Percentiles rank a stretch among this genome's conserved stretches.
Conservation (phyloP, 2,888 invertebrate species). For the Trilocha varians region DNA sequence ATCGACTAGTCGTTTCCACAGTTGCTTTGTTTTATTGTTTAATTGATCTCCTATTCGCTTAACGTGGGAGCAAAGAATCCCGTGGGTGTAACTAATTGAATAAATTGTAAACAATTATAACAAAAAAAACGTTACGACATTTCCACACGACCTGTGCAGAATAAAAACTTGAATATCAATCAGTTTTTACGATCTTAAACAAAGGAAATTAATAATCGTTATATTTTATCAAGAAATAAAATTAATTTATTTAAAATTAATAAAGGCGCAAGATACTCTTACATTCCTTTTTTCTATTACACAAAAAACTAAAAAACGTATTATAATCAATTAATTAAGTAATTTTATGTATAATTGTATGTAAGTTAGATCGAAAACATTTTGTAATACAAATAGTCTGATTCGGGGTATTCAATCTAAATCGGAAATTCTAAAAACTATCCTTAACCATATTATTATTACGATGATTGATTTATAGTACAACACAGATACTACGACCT, state of each 20-base stretch:
- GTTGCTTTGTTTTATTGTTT: constrained; percentile 1
- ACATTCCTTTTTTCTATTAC: too few species aligned
- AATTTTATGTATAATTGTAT: too few species aligned
- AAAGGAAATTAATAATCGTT: constrained; percentile 9
- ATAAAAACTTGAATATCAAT: constrained; percentile 6
- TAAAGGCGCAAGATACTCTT: too few species aligned
- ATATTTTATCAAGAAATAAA: background rate
- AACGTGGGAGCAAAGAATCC: constrained; percentile 26
- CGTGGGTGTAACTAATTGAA: constrained; percentile 36
- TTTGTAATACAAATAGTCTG: too few species aligned
- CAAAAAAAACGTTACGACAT: background rate
- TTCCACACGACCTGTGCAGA: background rate
- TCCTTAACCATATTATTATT: background rate
- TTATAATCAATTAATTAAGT: too few species aligned
- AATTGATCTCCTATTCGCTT: background rate
- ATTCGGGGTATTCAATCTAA: too few species aligned
- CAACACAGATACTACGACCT: background rate
- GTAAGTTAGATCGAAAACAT: too few species aligned
- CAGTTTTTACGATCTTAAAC: constrained; percentile 3
- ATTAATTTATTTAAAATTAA: background rate
- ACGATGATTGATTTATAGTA: background rate
- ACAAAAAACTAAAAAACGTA: too few species aligned
- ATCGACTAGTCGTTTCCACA: constrained; percentile 5
- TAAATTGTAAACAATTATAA: constrained; percentile 12
- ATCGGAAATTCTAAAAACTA: background rate